These are phyloP conservation scores for Machaerirhynchus nigripectus DNA, from an alignment of 2,113 vertebrate genomes.

Conservation along the genomic window DNA sequence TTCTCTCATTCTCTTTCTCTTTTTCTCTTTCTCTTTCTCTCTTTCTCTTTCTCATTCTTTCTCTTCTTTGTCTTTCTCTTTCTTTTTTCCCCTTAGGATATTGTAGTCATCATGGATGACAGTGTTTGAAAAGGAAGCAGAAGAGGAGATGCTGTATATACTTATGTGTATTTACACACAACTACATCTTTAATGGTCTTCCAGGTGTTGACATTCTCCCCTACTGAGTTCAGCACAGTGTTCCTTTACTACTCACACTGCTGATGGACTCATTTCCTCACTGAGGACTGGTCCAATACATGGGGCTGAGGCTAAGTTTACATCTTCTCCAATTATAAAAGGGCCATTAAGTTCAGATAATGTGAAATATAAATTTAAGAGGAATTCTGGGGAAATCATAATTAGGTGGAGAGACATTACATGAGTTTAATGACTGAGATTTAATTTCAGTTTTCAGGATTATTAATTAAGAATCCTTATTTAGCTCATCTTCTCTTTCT, in stretches of 20 bases:
- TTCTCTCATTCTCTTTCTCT: too few relatives aligned
- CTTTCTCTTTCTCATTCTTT: too few relatives aligned
- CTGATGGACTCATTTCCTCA: background rate
- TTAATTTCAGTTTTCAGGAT: conserved; percentile 57
- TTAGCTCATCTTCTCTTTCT: background rate
- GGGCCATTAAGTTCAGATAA: conserved; percentile 42
- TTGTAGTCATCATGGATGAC: background rate
- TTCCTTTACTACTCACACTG: background rate
- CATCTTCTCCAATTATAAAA: conserved; percentile 38
- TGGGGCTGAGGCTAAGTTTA: background rate
- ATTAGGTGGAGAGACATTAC: conserved; percentile 46
- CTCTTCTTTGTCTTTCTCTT: background rate
- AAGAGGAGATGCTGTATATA: background rate
- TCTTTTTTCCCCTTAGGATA: background rate
- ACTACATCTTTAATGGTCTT: background rate
- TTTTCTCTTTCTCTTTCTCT: too few relatives aligned
- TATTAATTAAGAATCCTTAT: conserved; percentile 56
- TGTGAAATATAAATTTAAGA: conserved; percentile 32
- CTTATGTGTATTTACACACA: background rate
- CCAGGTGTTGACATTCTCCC: background rate
- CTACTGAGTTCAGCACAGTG: background rate
- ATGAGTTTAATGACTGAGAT: conserved; percentile 52
- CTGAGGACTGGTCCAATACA: background rate
- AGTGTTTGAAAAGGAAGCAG: background rate
- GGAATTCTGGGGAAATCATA: conserved; percentile 45